Evolutionary conservation across 2,113 vertebrate genomes (phyloP).

Genomic region (Sinocyclocheilus grahami): DNA sequence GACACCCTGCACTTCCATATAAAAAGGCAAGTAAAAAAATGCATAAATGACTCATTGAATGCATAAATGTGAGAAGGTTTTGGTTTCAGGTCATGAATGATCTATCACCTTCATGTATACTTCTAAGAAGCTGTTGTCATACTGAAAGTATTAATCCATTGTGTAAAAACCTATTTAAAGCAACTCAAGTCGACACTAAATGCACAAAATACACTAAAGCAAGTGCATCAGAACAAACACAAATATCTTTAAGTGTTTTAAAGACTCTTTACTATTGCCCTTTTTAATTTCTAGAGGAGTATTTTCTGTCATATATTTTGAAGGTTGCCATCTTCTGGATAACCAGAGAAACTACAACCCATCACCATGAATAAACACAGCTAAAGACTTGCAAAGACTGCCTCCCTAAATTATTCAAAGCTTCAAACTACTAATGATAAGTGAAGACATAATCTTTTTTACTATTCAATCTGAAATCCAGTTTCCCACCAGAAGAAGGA

Average conservation of each 20-base stretch:
- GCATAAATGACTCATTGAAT: not conserved
- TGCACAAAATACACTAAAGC: not conserved
- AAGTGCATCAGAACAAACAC: not conserved
- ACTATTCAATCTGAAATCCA: conserved; percentile 14
- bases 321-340: conserved; percentile 44
- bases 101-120: not conserved
- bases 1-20: not conserved
- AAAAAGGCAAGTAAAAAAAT: not conserved
- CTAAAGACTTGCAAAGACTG: not conserved
- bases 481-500: not conserved
- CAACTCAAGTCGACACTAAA: not conserved
- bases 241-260: conserved; percentile 18
- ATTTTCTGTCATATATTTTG: conserved; percentile 10
- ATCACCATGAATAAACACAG: not conserved
- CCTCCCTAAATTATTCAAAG: not conserved
- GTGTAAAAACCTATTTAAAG: conserved; percentile 4
- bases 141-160: conserved; percentile 12
- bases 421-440: not conserved
- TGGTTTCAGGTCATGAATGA: conserved; percentile 1
- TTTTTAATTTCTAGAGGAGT: not conserved
- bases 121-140: not conserved
- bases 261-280: not conserved
- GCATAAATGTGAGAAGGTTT: not conserved
- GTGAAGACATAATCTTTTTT: not conserved
- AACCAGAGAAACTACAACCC: not conserved